phyloP scores from a whole-genome alignment of 2,888 invertebrate genomes.

The Cephus pulcher region DNA sequence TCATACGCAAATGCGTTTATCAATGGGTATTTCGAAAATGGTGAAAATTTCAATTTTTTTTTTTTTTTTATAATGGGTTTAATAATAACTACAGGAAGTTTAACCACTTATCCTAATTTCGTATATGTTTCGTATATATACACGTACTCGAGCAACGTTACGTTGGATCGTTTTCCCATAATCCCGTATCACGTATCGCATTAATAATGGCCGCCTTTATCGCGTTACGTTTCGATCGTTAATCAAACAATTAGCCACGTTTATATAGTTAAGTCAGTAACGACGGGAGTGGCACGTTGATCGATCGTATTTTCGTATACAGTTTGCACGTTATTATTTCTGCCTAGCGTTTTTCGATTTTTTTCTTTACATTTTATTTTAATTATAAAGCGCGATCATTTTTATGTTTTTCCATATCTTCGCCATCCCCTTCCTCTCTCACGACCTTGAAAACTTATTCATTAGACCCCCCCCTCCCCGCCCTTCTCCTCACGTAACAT shows the following conservation, averaged over 20 bases:
- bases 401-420: constrained; percentile 11
- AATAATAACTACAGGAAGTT: not conserved
- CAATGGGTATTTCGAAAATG: too few species aligned
- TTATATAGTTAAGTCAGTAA: not conserved
- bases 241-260: constrained; percentile 2
- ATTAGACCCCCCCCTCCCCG: not conserved
- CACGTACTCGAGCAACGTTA: not conserved
- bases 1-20: not conserved
- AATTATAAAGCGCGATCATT: not conserved
- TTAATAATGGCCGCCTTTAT: not conserved
- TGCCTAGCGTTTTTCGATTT: not conserved
- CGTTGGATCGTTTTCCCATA: not conserved
- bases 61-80: not conserved
- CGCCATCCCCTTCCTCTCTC: not conserved
- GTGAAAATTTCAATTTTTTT: too few species aligned
- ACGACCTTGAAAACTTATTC: constrained; percentile 1
- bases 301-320: constrained; percentile 1
- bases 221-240: not conserved
- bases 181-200: not conserved
- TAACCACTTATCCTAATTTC: not conserved
- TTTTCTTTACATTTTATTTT: not conserved
- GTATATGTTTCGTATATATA: not conserved
- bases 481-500: not conserved
- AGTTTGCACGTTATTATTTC: not conserved
- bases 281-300: not conserved